Evolutionary conservation across 2,888 invertebrate genomes (phyloP).

Genomic region (Platynereis dumerilii): DNA sequence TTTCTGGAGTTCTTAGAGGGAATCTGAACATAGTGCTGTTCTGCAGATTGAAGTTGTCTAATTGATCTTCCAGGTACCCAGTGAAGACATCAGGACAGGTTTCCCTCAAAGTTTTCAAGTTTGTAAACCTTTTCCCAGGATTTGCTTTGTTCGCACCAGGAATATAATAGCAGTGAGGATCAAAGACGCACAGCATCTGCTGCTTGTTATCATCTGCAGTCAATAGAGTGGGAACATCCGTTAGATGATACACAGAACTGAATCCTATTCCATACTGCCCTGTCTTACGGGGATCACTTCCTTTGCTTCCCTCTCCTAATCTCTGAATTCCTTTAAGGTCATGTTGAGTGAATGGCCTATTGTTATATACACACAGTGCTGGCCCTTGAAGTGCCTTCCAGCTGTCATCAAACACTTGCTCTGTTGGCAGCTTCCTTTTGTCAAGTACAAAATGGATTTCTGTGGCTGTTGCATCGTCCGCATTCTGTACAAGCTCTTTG

Average conservation of each 20-base stretch:
- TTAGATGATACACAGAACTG: constrained; percentile 57
- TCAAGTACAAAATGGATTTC: constrained; percentile 53
- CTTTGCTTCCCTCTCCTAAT: constrained; percentile 55
- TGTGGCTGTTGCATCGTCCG: constrained; percentile 43
- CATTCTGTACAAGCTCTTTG: constrained; percentile 51
- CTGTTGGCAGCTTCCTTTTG: constrained; percentile 35
- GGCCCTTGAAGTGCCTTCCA: constrained; percentile 53
- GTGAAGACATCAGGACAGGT: constrained; percentile 39
- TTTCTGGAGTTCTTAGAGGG: constrained; percentile 44
- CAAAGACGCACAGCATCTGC: constrained; percentile 49
- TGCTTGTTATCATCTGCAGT: constrained; percentile 39
- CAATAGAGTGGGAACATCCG: constrained; percentile 55
- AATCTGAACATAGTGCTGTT: constrained; percentile 50
- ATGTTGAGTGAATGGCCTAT: constrained; percentile 47
- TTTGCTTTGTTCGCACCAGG: constrained; percentile 37
- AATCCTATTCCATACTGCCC: constrained; percentile 61
- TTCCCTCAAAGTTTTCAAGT: constrained; percentile 24
- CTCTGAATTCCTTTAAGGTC: constrained; percentile 56
- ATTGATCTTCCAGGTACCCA: constrained; percentile 42
- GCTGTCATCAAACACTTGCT: constrained; percentile 38
- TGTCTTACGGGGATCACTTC: constrained; percentile 48
- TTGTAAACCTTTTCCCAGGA: constrained; percentile 39
- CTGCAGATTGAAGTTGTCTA: constrained; percentile 25
- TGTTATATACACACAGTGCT: constrained; percentile 56
- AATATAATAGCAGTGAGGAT: constrained; percentile 48